These are phyloP conservation scores for Ranitomeya imitator DNA, from an alignment of 2,113 vertebrate genomes.

Conservation along the genomic window DNA sequence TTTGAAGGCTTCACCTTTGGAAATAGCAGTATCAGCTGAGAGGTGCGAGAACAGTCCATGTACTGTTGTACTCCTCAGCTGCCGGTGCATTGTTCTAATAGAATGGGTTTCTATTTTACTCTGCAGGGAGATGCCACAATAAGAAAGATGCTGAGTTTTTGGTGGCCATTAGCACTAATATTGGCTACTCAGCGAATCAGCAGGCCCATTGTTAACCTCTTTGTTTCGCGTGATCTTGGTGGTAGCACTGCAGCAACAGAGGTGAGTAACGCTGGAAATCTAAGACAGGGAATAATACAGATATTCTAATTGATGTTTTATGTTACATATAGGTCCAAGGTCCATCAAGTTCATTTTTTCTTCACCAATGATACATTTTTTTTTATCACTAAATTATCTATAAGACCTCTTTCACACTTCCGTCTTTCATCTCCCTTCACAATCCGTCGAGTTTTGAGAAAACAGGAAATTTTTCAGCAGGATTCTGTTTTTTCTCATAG, in stretches of 20 bases:
- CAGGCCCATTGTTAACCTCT: constrained; percentile 95
- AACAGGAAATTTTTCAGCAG: too few species aligned
- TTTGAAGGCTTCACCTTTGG: constrained; percentile 32
- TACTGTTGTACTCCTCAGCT: constrained; percentile 31
- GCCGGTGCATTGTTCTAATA: neutral
- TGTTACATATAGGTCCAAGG: too few species aligned
- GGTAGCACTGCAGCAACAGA: constrained; percentile 86
- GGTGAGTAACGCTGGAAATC: constrained; percentile 70
- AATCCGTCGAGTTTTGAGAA: too few species aligned
- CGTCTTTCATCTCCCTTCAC: too few species aligned
- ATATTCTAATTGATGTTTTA: neutral
- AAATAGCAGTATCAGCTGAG: constrained; percentile 25
- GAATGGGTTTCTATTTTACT: constrained; percentile 22
- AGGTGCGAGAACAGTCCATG: constrained; percentile 52
- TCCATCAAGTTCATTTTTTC: too few species aligned
- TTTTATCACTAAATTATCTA: too few species aligned
- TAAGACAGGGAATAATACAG: neutral
- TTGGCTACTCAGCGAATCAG: constrained; percentile 96
- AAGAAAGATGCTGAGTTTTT: constrained; percentile 96
- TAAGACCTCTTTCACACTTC: too few species aligned
- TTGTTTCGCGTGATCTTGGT: constrained; percentile 94
- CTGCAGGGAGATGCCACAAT: constrained; percentile 91
- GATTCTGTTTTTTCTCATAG: too few species aligned
- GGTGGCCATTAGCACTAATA: constrained; percentile 97
- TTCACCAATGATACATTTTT: too few species aligned